These are phyloP conservation scores for Carettochelys insculpta DNA, from an alignment of 2,113 vertebrate genomes.

Conservation along the genomic window DNA sequence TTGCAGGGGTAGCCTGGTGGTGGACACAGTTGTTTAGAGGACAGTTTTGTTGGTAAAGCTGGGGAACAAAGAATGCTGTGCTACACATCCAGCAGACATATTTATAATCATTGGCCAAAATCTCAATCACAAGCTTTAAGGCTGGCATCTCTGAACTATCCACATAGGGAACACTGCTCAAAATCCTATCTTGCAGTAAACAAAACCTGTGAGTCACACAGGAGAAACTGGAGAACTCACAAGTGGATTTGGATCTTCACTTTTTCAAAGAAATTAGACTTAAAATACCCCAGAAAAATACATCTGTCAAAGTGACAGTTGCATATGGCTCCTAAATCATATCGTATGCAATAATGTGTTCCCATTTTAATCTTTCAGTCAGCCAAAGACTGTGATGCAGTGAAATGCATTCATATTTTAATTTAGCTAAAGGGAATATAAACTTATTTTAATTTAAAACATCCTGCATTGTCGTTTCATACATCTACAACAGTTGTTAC, in stretches of 20 bases:
- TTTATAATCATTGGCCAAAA: background rate
- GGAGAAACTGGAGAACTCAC: constrained; percentile 29
- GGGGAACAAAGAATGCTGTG: background rate
- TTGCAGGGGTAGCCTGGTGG: background rate
- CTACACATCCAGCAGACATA: background rate
- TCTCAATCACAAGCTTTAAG: background rate
- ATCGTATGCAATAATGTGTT: constrained; percentile 30
- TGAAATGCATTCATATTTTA: constrained; percentile 53
- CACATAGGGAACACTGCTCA: background rate
- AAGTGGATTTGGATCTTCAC: constrained; percentile 19
- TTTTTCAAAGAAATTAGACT: constrained; percentile 39
- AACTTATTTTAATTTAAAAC: constrained; percentile 39
- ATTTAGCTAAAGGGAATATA: constrained; percentile 31
- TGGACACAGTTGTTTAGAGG: background rate
- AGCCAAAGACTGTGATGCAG: constrained; percentile 31
- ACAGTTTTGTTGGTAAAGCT: background rate
- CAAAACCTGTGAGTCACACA: background rate
- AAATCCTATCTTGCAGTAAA: background rate
- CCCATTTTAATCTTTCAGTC: constrained; percentile 52
- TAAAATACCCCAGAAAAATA: constrained; percentile 48
- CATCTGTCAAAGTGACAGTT: constrained; percentile 68
- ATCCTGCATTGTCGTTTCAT: constrained; percentile 14
- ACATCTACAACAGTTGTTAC: constrained; percentile 40
- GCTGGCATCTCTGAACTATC: background rate
- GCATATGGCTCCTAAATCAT: constrained; percentile 60